These are phyloP conservation scores for Parazoanthus swiftii DNA, from an alignment of 92 coral and sea anemone species.

Conservation along the genomic window DNA sequence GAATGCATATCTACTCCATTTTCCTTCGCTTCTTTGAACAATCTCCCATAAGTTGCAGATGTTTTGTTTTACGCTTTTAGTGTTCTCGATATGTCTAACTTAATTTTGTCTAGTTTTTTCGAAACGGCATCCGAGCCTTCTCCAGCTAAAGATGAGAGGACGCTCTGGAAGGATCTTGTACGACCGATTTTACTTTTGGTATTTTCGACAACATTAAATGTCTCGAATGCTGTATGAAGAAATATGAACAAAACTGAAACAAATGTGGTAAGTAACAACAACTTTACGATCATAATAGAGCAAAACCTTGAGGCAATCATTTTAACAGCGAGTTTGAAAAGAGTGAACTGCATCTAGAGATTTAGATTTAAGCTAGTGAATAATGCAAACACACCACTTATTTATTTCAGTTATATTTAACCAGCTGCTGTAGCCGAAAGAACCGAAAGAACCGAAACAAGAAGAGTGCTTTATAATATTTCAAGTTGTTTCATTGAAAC, in stretches of 20 bases:
- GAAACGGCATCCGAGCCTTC: neutral
- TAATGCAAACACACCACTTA: too few relatives aligned
- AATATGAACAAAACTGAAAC: neutral
- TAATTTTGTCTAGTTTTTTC: neutral
- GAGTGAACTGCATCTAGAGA: too few relatives aligned
- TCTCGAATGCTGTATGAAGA: neutral
- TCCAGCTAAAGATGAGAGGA: too few relatives aligned
- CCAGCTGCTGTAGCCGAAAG: too few relatives aligned
- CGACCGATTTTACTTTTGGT: neutral
- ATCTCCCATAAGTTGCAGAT: neutral
- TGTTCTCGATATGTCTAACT: neutral
- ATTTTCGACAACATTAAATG: neutral
- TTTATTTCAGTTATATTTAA: too few relatives aligned
- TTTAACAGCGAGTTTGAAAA: neutral
- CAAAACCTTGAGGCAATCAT: neutral
- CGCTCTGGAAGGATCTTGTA: neutral
- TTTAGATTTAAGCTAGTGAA: too few relatives aligned
- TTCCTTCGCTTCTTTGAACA: neutral
- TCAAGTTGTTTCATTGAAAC: too few relatives aligned
- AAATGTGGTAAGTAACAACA: neutral
- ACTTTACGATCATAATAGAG: neutral
- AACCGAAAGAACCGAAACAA: too few relatives aligned
- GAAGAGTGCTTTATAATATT: too few relatives aligned
- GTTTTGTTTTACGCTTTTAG: neutral
- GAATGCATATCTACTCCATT: conserved; percentile 2